Conservation (phyloP, 1,140 invertebrate species). For the Tetragonula clypearis region DNA sequence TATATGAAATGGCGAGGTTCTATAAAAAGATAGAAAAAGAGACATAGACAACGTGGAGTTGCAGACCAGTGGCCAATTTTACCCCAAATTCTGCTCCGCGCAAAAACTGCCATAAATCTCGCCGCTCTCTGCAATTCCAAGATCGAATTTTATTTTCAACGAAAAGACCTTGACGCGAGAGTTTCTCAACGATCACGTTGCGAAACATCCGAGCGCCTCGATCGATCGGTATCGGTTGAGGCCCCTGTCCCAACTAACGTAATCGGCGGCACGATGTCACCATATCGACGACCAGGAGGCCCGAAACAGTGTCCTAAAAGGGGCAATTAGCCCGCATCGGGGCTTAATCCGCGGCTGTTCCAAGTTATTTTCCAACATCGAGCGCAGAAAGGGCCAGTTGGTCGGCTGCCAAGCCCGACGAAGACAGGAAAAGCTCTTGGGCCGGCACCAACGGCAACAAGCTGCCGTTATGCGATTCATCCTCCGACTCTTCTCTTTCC, state of each 20-base stretch:
- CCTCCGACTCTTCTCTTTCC: neutral
- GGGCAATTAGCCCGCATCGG: slow-evolving; percentile 31
- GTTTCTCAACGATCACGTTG: neutral
- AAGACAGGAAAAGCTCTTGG: slow-evolving; percentile 62
- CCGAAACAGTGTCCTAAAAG: neutral
- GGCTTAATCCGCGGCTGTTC: slow-evolving; percentile 1
- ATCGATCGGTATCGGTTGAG: neutral
- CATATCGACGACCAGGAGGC: neutral
- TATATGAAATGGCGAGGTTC: too few relatives aligned
- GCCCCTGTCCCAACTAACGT: too few relatives aligned
- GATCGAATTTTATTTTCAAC: neutral
- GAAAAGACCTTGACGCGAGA: neutral
- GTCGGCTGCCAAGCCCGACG: slow-evolving; percentile 51
- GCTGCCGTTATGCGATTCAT: slow-evolving; percentile 17
- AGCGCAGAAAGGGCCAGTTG: slow-evolving; percentile 49
- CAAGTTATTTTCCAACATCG: slow-evolving; percentile 49
- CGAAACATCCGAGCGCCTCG: neutral
- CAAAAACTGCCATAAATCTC: neutral
- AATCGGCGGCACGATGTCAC: neutral
- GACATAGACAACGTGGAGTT: too few relatives aligned
- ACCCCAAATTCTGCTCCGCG: neutral
- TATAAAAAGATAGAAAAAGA: neutral
- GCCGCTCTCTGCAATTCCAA: neutral
- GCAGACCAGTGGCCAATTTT: neutral
- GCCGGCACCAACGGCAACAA: slow-evolving; percentile 57